Evolutionary conservation across 1,140 invertebrate genomes (phyloP), one percentile per base, ranked within the genome.

Genomic region (Asobara japonica): DNA sequence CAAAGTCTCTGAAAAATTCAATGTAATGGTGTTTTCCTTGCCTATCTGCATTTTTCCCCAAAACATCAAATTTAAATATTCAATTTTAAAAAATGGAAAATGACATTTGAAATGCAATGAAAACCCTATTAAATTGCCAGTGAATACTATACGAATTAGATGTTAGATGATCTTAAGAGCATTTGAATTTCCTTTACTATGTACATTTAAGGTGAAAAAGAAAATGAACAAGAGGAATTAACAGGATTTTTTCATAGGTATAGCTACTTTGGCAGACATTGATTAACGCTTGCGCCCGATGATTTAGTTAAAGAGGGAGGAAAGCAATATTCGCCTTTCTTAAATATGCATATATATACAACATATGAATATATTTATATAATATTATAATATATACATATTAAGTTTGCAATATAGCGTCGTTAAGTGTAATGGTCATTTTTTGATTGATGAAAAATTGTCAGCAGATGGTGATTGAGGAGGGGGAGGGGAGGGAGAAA

Each of bases 211-310:
- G 41, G 33, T 22, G 65, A 13, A 25, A 38, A 20, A 66, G 48
- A 13, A 25, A 11, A 27, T 62, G 18, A 13, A 3, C n/a, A 65
- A 18, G 61, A 16, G 16, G 61, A 5, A 65, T 51, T 64, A 71
- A 75, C 71, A 75, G 45, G 76, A n/a, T n/a, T 73, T 78, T 76
- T 79, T 75, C 56, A 65, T 76, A 82, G 78, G 78, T 77, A 73
- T 77, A 80, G 74, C 84, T 84, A 84, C 84, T 84, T 85, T 83
- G 84, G 82, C 84, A 86, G 83, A 84, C 75, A 85, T 85, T 84
- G 82, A 84, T 83, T 73, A 65, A 20, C 20, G 30, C 62, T 2
- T 65, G 18, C 30, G 16, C 20, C 30, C 33, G 33, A 38, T 61
- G n/a, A 13, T 48, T 64, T 29, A 68, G 31, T n/a, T 36, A 30